phyloP scores from a whole-genome alignment of 1,140 invertebrate species.

The Nixonia krombeini region DNA sequence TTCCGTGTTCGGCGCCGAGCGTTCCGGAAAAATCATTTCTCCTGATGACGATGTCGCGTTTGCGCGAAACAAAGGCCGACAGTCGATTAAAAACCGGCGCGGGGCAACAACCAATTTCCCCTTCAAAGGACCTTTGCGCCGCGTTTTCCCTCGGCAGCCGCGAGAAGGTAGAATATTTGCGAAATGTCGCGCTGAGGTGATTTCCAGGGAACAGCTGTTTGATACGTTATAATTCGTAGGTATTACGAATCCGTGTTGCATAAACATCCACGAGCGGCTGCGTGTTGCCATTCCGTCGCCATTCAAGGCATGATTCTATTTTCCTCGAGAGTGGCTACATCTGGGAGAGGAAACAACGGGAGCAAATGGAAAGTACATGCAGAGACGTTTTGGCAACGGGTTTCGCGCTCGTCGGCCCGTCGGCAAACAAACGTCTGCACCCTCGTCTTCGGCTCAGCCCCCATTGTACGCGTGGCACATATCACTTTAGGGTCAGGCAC shows the following conservation, averaged over 20 bases:
- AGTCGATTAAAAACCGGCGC: too few species aligned
- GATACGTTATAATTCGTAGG: slow-evolving; percentile 8
- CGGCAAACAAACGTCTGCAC: slow-evolving; percentile 50
- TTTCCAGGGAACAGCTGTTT: not conserved
- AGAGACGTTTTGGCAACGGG: slow-evolving; percentile 51
- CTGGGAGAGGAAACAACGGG: slow-evolving; percentile 43
- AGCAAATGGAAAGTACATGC: slow-evolving; percentile 68
- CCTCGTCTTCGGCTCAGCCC: slow-evolving; percentile 28
- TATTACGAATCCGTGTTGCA: slow-evolving; percentile 7
- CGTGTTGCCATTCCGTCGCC: slow-evolving; percentile 27
- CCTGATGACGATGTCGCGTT: too few species aligned
- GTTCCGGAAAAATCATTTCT: slow-evolving; percentile 39
- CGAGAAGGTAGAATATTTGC: too few species aligned
- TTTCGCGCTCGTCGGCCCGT: slow-evolving; percentile 34
- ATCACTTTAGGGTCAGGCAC: slow-evolving; percentile 67
- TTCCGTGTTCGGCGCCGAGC: slow-evolving; percentile 42
- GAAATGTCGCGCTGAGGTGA: too few species aligned
- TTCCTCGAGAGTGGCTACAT: slow-evolving; percentile 33
- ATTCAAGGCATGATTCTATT: slow-evolving; percentile 41
- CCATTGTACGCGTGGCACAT: slow-evolving; percentile 66
- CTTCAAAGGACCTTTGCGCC: too few species aligned
- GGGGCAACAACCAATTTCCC: too few species aligned
- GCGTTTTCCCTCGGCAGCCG: too few species aligned
- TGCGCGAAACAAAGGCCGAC: too few species aligned
- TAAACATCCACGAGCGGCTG: slow-evolving; percentile 17